Evolutionary conservation across 2,797 vertebrate genomes (phyloP), one percentile per base, ranked within the genome.

Genomic region (Ficedula albicollis): DNA sequence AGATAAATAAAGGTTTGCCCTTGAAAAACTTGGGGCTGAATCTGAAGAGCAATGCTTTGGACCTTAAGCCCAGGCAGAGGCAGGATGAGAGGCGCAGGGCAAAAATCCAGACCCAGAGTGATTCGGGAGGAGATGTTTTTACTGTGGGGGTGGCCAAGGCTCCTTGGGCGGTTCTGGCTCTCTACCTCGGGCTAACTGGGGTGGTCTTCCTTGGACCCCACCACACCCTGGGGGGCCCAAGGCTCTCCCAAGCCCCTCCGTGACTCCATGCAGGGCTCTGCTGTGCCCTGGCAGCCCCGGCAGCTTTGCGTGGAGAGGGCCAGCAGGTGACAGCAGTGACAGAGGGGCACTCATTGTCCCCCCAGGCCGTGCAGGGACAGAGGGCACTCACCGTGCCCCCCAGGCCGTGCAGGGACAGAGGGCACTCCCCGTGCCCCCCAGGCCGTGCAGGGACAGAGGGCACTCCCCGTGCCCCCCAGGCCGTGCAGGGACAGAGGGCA

Each of bases 401-500:
- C 94, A 95, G 67, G 94, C 92, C 89, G 94, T 87, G 39, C 39
- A 39, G 39, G 39, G 39, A 39, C 39, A 39, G 39, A 27, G 41
- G 8, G 18, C 30, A 3, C 30, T 90, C 74, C 87, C 1, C 0
- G 13, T 20, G 0, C 4, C 8, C 39, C 70, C 91, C 94, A 95
- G 67, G 94, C 92, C 89, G 94, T 87, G 39, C 39, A 39, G 39
- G 39, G 13, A 39, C 39, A 39, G 13, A 27, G 41, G 8, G 18
- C 30, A 3, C 30, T 90, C 74, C 87, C 1, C 0, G 13, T 18
- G 0, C 3, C 8, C 44, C 66, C 94, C 94, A 95, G 67, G 94
- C 92, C 89, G 94, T 87, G 39, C 13, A 39, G 38, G 38, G 6
- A 39, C 39, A 39, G 13, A 39, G 39, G 38, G 39, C 39, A 13